Evolutionary conservation across 2,888 invertebrate genomes (phyloP), one percentile per base, ranked within the genome.

Genomic region (Autographa pulchrina): DNA sequence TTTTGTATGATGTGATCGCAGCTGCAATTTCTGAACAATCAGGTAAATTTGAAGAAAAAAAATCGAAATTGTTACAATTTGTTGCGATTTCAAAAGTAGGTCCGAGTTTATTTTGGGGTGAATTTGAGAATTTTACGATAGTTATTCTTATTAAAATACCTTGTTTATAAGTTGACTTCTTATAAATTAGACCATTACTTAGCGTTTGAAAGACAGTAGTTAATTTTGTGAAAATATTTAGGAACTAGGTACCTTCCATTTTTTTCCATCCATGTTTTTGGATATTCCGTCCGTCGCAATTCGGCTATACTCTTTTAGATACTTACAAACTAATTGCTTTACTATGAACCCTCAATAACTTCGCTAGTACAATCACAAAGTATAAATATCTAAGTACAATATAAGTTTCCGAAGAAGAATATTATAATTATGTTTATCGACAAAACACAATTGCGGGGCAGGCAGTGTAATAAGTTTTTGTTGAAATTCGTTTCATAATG

Each of bases 11-110:
- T 64, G 52, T 62, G 43, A 63, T 60, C 43, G 66, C 84, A 84
- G 82, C 82, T 84, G 82, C 74, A 65, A 70, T 65, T 78, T 75
- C 71, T 75, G 70, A 78, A 68, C 71, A 61, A 69, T 65, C 68
- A 70, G 75, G 72, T 82, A 78, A 78, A 75, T 32, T 48, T 62
- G 18, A 18, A 62, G 9, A 61, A 68, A 80, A 75, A 70, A 70
- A 62, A 18, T 62, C 31, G n/a, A 9, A 35, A 6, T n/a, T 31
- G 43, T 56, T 20, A 52, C 20, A 65, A 58, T 41, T 20, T 54
- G 48, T 63, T 62, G 7, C 1, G 48, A 64, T 48, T 31, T 67
- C 66, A 41, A n/a, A 60, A 56, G 16, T 35, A 52, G 4, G 32
- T 25, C 62, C 18, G 8, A 61, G 20, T n/a, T 2, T 8, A 9